Evolutionary conservation across 2,797 vertebrate species (phyloP), one percentile per base, ranked within the genome.

Genomic region (Takifugu ocellatus): DNA sequence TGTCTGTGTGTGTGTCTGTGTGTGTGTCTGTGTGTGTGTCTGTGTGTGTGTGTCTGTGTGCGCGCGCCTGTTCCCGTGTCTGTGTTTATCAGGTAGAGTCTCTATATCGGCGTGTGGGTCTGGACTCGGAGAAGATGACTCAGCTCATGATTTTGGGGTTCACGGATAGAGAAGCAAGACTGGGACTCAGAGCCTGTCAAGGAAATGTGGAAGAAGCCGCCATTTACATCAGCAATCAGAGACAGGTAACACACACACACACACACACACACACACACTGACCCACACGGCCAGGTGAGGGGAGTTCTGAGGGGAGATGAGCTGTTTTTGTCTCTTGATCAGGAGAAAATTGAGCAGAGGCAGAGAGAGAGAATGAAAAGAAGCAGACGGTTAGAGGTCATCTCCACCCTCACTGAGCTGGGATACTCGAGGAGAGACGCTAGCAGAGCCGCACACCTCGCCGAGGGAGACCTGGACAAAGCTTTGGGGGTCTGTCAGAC

Each of bases 141-240:
- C 81, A 84, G 66, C 86, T 99, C 62, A 77, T 93, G 29, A 59
- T 77, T 24, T 68, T 98, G 83, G 96, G 95, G 0, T 98, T 94
- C 84, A 92, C 89, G 0, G 93, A 94, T 16, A 93, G 95, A 83
- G 97, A 98, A 54, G 92, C 94, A 25, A 94, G 97, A 0, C 90
- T 98, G 1, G 94, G 94, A 5, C 91, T 98, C 49, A 74, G 97
- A 62, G 96, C 97, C 0, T 96, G 95, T 77, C 84, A 90, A 0
- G 96, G 96, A 31, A 89, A 96, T 1, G 64, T 96, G 75, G 88
- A 92, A 17, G 84, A 88, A 0, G 96, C 96, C 0, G 93, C 89
- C 16, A 70, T 72, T 9, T 94, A 94, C 27, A 95, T 98, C 77
- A 90, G 81, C 66, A 88, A 76, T 81, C 91, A 92, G 74, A 93